Evolutionary conservation across 2,797 vertebrate species (phyloP), one percentile per base, ranked within the genome.

Genomic region (Myotis myotis): DNA sequence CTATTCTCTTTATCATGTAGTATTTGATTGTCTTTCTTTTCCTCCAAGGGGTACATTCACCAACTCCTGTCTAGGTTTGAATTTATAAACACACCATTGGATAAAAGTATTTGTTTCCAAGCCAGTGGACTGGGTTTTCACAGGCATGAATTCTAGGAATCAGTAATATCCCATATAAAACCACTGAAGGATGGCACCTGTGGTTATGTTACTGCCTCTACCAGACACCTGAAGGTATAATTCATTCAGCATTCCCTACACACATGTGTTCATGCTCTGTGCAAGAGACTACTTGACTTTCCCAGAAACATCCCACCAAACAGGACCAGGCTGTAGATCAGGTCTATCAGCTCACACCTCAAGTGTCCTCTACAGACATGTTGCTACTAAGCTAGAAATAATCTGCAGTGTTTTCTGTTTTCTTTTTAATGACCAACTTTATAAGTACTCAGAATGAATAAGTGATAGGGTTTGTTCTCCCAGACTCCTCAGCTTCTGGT

Each of bases 111-210:
- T 87, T 75, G n/a, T 85, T 94, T 96, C 47, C 16, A 80, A 88
- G 70, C 53, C 72, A 74, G 12, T 93, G 57, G 47, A 20, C 51
- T 95, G 13, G n/a, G 25, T 93, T 95, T 94, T 36, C n/a, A 53
- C 75, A 88, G 70, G 66, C 53, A 96, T 94, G 91, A 90, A 87
- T 92, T 81, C 60, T 91, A 84, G 36, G 84, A 93, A 92, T 96
- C 96, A 92, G 91, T 92, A 75, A 82, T 55, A 83, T 80, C 60
- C 51, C 78, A 78, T 64, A 91, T 80, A 71, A 95, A 97, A 93
- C 83, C 66, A 86, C 68, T 70, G 78, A 92, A 80, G 79, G 81
- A 55, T 76, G 64, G 7, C 36, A 20, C 62, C 82, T 1, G 2
- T 79, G 53, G 74, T 82, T 92, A 88, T 87, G 76, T 95, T 76